A percentile compares a stretch with the other conserved stretches of the same genome.
These are phyloP conservation scores for Poecilia wingei DNA, from an alignment of 2,797 vertebrate species.

Conservation along the genomic window DNA sequence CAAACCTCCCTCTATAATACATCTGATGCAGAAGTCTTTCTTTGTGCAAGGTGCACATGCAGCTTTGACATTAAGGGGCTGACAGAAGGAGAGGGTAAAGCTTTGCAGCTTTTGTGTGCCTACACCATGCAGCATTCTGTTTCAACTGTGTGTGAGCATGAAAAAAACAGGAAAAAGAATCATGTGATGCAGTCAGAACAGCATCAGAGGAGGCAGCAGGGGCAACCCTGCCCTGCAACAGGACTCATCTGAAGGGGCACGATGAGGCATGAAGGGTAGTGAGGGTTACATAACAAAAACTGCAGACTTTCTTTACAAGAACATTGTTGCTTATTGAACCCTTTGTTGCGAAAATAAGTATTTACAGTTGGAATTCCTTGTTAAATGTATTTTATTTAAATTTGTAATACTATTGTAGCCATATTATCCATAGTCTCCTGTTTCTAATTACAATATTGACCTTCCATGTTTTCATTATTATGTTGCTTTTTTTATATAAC, in stretches of 20 bases:
- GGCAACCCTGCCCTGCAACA: constrained; percentile 46
- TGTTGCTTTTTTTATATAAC: not conserved
- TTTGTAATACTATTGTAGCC: not conserved
- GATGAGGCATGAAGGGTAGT: constrained; percentile 18
- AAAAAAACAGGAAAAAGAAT: constrained; percentile 11
- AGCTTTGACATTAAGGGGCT: constrained; percentile 51
- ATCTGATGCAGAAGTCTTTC: constrained; percentile 41
- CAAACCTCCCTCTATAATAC: constrained; percentile 64
- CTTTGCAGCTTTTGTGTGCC: constrained; percentile 58
- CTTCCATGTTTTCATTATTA: too few relatives aligned
- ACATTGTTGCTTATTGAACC: constrained; percentile 10
- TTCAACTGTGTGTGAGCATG: constrained; percentile 48
- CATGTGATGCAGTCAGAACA: constrained; percentile 33
- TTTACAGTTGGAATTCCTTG: not conserved
- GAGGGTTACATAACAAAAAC: constrained; percentile 60
- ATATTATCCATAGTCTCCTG: not conserved
- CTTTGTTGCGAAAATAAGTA: constrained; percentile 15
- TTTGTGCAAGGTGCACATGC: constrained; percentile 39
- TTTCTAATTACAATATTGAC: not conserved
- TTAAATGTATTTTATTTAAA: not conserved
- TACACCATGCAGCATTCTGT: constrained; percentile 50
- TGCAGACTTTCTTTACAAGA: constrained; percentile 18
- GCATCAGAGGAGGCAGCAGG: constrained; percentile 34
- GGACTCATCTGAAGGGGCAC: constrained; percentile 34
- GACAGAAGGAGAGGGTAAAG: constrained; percentile 29